Evolutionary conservation across 1,140 invertebrate genomes (phyloP), one percentile per base, ranked within the genome.

Genomic region (Cardiocondyla obscurior): DNA sequence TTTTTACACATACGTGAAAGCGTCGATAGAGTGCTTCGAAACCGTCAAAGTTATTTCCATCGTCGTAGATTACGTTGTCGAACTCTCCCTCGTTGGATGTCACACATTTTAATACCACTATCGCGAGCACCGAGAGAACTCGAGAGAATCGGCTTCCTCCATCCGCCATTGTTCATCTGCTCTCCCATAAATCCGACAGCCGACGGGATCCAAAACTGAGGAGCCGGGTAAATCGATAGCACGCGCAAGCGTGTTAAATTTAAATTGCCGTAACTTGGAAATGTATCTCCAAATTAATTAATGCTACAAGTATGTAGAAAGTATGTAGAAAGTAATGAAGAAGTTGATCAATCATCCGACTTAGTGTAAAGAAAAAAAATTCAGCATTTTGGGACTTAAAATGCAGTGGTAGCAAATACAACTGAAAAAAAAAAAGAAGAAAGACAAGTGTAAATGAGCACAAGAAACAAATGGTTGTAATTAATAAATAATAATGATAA

Each of bases 181-280:
- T 79, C 74, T 30, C 30, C 16, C 33, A 22, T 39, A 53, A 58
- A 55, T 46, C 3, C 42, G 28, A 6, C 62, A 64, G 25, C 19
- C 60, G 74, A 81, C 14, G 42, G 16, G 19, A 14, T 69, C 53
- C 10, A 53, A n/a, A 19, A 25, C 36, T 10, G 28, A 25, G 51
- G 6, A 14, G 19, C 28, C 30, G 67, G 22, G 22, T n/a, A 16
- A 85, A 87, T 87, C 88, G 46, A 88, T 89, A 89, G n/a, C 22
- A 51, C 42, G 73, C 87, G 87, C 87, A 81, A 25, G 77, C 81
- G 82, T 3, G 25, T 51, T 16, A n/a, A 42, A 53, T 42, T 69
- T 33, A 28, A 67, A 76, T 76, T 19, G 12, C 0, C 46, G 19
- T 2, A 5, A 25, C 10, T 79, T 14, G n/a, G 12, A 6, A 77